These are phyloP conservation scores for Trachelipus rathkii DNA, from an alignment of 1,140 invertebrate species.

Conservation along the genomic window DNA sequence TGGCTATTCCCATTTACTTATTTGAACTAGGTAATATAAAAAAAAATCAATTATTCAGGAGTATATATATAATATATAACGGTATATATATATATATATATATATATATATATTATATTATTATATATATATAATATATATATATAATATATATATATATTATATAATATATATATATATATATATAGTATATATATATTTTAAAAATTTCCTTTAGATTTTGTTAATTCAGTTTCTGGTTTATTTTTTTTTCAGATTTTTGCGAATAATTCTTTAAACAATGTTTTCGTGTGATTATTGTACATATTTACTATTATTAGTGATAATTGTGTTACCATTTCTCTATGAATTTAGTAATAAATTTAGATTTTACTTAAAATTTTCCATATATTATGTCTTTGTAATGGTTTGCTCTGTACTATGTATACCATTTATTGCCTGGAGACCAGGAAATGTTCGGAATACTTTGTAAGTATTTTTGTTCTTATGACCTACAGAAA, in stretches of 20 bases:
- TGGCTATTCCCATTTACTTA: too few species aligned
- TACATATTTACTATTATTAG: constrained; percentile 30
- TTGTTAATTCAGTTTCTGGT: too few species aligned
- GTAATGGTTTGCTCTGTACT: constrained; percentile 40
- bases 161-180: background rate
- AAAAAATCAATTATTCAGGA: too few species aligned
- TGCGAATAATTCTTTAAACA: constrained; percentile 4
- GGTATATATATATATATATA: constrained; percentile 5
- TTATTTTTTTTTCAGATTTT: background rate
- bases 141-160: background rate
- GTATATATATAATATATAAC: too few species aligned
- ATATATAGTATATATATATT: too few species aligned
- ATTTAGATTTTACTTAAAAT: constrained; percentile 41
- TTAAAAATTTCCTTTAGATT: too few species aligned
- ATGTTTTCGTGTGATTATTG: constrained; percentile 39
- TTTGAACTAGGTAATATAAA: too few species aligned
- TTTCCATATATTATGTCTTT: constrained; percentile 35
- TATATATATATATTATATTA: background rate
- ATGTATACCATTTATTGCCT: constrained; percentile 40
- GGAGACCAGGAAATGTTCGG: constrained; percentile 38
- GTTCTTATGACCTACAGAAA: background rate
- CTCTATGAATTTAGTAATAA: constrained; percentile 41
- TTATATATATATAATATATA: background rate
- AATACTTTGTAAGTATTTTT: constrained; percentile 39
- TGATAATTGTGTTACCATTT: constrained; percentile 37